Percentiles rank a stretch among this genome's conserved stretches.
These are phyloP conservation scores for Acleris sparsana DNA, from an alignment of 2,888 invertebrate genomes.

Conservation along the genomic window DNA sequence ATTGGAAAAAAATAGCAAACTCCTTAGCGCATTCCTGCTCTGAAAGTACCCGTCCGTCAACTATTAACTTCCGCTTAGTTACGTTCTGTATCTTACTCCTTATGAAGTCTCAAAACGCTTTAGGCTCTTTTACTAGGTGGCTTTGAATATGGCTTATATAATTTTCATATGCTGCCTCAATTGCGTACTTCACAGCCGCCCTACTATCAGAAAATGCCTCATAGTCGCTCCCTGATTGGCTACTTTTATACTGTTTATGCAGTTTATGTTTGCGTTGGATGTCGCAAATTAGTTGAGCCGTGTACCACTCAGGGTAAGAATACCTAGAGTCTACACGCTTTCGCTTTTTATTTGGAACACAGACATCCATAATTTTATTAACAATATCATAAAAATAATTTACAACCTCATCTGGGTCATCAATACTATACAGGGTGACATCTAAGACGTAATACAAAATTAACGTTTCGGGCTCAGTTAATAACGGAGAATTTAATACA, in stretches of 20 bases:
- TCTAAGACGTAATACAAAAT: no score
- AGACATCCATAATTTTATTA: background rate
- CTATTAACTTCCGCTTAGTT: constrained; percentile 7
- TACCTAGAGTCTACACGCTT: constrained; percentile 1
- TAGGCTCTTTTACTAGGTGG: constrained; percentile 21
- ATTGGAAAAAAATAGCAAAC: constrained; percentile 26
- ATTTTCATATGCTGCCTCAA: constrained; percentile 4
- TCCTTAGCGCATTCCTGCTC: constrained; percentile 17
- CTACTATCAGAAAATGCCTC: constrained; percentile 19
- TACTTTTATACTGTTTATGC: constrained; percentile 26
- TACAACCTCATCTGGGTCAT: no score
- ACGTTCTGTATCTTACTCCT: constrained; percentile 7
- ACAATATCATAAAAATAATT: no score
- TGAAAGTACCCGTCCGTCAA: constrained; percentile 9
- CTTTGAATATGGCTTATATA: constrained; percentile 13
- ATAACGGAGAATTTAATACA: no score
- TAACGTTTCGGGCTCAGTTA: no score
- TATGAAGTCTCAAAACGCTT: constrained; percentile 31
- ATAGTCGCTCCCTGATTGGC: constrained; percentile 9
- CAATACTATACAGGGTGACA: no score
- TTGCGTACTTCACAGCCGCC: constrained; percentile 10
- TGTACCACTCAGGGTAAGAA: constrained; percentile 25
- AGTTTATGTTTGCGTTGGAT: constrained; percentile 12
- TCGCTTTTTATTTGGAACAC: constrained; percentile 3
- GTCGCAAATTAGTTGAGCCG: constrained; percentile 11